Base-by-base conservation (phyloP, 2,797 vertebrate species). In the Danio jaintianensis region DNA sequence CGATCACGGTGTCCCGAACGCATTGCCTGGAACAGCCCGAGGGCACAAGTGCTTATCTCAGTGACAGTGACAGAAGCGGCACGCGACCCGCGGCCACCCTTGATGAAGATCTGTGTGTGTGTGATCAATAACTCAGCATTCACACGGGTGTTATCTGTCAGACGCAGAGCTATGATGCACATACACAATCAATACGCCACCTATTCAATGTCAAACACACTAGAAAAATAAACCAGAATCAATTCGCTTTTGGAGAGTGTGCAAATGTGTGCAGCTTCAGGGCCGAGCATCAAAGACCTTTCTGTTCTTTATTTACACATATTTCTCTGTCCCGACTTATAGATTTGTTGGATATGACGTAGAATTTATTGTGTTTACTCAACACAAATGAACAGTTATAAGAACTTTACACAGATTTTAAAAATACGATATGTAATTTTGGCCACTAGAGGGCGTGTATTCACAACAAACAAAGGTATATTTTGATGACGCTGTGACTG, bases 1-100 rank as follows among this genome's bases (percentile, higher is more conserved):
- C 97, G 11, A 97, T 98, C 0, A 97, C 95, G 0, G 93, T 89
- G 5, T 99, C 97, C 63, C 96, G 93, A 83, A 99, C 95, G 0
- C 96, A 99, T 88, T 98, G 97, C 91, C 97, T 99, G 91, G 0
- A 85, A 85, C 80, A 20, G 56, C 13, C 5, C 77, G 45, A 66
- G 7, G 18, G 50, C 38, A 74, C 22, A 15, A 18, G 42, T 36
- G 76, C 55, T 70, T 61, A 22, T 20, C n/a, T 3, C 8, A 13
- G 7, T 55, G 67, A 40, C n/a, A 52, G 18, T 47, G 11, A 59
- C 36, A 53, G 47, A 47, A n/a, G 2, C 40, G 13, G 18, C 45
- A 64, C 59, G 45, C 1, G 36, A 38, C 16, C 71, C 6, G 4
- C 18, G 48, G 29, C 22, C 56, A 7, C 15, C 5, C 20, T 63